A percentile compares a stretch with the other conserved stretches of the same genome.
These are phyloP conservation scores for Gymnoscelis rufifasciata DNA, from an alignment of 2,888 invertebrate species.

Conservation along the genomic window DNA sequence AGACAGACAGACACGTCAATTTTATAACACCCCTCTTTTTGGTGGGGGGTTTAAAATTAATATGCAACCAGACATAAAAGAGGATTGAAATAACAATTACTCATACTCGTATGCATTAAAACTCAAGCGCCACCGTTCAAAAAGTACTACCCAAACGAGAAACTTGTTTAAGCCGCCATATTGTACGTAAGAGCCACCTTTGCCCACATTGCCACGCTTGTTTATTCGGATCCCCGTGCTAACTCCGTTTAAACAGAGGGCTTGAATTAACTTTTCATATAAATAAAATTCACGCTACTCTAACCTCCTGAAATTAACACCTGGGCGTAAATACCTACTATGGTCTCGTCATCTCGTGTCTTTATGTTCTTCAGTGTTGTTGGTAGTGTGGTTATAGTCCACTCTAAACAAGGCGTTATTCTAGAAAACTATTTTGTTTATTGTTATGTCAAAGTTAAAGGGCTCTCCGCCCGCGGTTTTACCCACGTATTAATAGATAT, in stretches of 20 bases:
- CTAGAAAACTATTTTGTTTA: no score
- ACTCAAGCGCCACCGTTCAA: not conserved
- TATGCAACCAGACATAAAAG: no score
- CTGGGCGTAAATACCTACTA: conserved; percentile 74
- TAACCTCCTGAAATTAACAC: conserved; percentile 79
- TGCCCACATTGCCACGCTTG: conserved; percentile 36
- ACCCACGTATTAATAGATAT: no score
- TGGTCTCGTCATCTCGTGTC: conserved; percentile 62
- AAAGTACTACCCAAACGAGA: not conserved
- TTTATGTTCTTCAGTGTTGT: conserved; percentile 37
- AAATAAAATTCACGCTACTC: conserved; percentile 79
- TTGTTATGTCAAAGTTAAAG: no score
- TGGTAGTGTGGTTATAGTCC: conserved; percentile 34
- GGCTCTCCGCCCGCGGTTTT: no score
- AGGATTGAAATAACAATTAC: no score
- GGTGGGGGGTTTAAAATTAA: no score
- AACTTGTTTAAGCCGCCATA: not conserved
- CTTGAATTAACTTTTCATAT: conserved; percentile 79
- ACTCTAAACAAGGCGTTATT: no score
- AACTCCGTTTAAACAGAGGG: conserved; percentile 77
- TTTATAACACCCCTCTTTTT: no score
- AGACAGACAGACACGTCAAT: no score
- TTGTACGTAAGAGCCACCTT: conserved; percentile 1
- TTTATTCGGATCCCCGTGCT: conserved; percentile 73
- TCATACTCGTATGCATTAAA: no score